Conservation (phyloP, 2,888 invertebrate genomes). For the Coleophora deauratella region DNA sequence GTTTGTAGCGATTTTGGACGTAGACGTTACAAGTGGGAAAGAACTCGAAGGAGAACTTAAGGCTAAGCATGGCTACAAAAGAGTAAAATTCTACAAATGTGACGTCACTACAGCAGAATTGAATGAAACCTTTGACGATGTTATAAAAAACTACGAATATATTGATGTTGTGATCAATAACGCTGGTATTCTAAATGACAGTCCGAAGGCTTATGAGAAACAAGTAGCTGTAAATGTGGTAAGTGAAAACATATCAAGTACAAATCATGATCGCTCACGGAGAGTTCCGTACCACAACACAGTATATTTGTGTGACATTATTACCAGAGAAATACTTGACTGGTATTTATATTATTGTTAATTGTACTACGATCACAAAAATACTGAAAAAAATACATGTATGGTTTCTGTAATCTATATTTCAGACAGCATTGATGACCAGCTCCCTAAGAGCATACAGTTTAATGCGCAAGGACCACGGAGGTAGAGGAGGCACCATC, state of each 20-base stretch:
- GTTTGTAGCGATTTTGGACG: constrained; percentile 41
- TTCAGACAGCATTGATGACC: constrained; percentile 49
- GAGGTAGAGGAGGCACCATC: constrained; percentile 52
- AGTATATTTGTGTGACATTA: too few species aligned
- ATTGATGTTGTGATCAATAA: constrained; percentile 52
- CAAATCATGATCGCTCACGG: too few species aligned
- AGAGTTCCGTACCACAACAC: too few species aligned
- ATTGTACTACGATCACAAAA: too few species aligned
- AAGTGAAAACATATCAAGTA: constrained; percentile 23
- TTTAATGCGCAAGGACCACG: constrained; percentile 48
- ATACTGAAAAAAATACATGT: too few species aligned
- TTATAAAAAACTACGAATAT: constrained; percentile 32
- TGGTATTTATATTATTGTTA: too few species aligned
- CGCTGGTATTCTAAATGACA: constrained; percentile 54
- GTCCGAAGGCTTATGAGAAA: constrained; percentile 36
- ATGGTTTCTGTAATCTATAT: constrained; percentile 11
- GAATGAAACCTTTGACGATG: constrained; percentile 27
- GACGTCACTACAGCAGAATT: constrained; percentile 39
- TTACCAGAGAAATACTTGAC: too few species aligned
- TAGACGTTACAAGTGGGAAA: constrained; percentile 27
- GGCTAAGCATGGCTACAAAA: constrained; percentile 25
- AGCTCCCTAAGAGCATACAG: constrained; percentile 50
- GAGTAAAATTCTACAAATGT: constrained; percentile 37
- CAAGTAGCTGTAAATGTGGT: constrained; percentile 53
- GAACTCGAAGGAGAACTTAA: constrained; percentile 29